Evolutionary conservation across 2,888 invertebrate species (phyloP), one percentile per base, ranked within the genome.

Genomic region (Trachelus troglodyta): DNA sequence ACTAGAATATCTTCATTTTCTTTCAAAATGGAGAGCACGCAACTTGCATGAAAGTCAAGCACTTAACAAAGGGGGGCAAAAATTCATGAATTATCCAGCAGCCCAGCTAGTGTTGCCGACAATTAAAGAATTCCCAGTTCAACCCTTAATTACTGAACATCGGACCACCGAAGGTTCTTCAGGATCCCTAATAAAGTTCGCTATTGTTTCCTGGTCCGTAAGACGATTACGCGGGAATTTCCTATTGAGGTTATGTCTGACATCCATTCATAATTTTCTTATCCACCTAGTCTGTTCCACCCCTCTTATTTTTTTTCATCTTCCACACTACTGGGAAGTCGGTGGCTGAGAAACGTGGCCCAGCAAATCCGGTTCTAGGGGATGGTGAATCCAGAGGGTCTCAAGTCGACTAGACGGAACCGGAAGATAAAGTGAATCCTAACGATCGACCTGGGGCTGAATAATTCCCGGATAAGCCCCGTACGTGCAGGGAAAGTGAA

Each of bases 401-500:
- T 40, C 40, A 9, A 23, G 56, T 69, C 37, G 34, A 56, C 75
- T 75, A 79, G 77, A 77, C 75, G 78, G 77, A 76, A 79, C 34
- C 75, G 69, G 81, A 80, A 85, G 86, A 87, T 85, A 86, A 86
- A 89, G 87, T 86, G 86, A 87, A 89, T 89, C 83, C 85, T 85
- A 86, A 88, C 87, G 87, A 89, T 88, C 86, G 84, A 83, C 80
- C 83, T 81, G 81, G 71, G 79, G 79, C 81, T 83, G 88, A 88
- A 89, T 89, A 89, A 89, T 88, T 87, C 84, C 76, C 76, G 83
- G 83, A 86, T 86, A 87, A 87, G 83, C 85, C 83, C 78, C 77
- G 84, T 81, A 87, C 87, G 86, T 86, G 87, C 83, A 79, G 83
- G 76, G 85, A 85, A 85, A 86, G 83, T 84, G 81, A 83, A 87